Evolutionary conservation across 1,140 invertebrate species (phyloP), one percentile per base, ranked within the genome.

Genomic region (Telenomus remus): DNA sequence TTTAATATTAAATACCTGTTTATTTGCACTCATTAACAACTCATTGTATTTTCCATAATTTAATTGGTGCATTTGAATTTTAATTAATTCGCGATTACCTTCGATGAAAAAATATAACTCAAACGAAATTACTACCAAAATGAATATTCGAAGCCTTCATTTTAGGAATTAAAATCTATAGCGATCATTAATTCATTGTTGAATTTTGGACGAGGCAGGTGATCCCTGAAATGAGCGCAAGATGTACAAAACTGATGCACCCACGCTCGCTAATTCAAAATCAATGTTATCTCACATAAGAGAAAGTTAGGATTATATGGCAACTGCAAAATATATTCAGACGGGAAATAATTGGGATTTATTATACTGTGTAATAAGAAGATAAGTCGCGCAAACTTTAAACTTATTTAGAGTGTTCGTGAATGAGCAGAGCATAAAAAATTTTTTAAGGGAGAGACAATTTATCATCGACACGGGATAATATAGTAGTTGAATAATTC

Each of bases 271-370:
- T 64, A 64, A 64, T 64, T 64, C 50, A 47, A 64, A 64, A 64
- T 64, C 60, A 54, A 64, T 64, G 60, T 54, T 61, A 61, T 61
- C 59, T 61, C 49, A 54, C 60, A 54, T 35, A 48, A 37, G 12
- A 35, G 49, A 64, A 54, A 64, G 50, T 64, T 53, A 11, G 43
- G 60, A 54, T 64, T 27, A 27, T 64, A 54, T 27, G 42, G 60
- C 19, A 46, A 37, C 49, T 64, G 42, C n/a, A 47, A 47, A 64
- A 54, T 48, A 48, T 49, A 37, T 39, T 46, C 37, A 54, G 60
- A 54, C 15, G 49, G 39, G 42, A 53, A 64, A 53, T 63, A 51
- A 63, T 59, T 49, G 46, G 34, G 10, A 59, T 59, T 59, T 50
- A 60, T 60, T 50, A 50, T 43, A 5, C 43, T 15, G n/a, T 46